Percentiles rank a stretch among this genome's conserved stretches.
Evolutionary conservation across 2,888 invertebrate genomes (phyloP).

Genomic region (Athrips mouffetella): DNA sequence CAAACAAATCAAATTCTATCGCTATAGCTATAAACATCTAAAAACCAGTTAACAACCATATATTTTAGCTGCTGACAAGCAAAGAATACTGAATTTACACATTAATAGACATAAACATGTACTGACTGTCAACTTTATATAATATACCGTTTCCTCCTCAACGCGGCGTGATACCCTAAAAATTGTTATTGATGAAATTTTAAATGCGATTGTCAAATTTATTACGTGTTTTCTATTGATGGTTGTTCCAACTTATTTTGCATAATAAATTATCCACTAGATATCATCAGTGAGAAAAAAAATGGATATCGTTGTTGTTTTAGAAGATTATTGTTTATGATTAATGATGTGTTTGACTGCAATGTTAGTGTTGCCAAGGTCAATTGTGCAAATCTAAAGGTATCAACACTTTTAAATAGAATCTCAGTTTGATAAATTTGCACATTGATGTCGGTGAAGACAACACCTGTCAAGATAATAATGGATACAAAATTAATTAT

Average conservation of each 20-base stretch:
- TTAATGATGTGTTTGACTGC: neutral
- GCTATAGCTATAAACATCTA: conserved; percentile 29
- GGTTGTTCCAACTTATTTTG: conserved; percentile 21
- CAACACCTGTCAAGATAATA: too few relatives aligned
- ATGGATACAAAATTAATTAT: too few relatives aligned
- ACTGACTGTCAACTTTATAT: conserved; percentile 43
- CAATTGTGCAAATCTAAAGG: neutral
- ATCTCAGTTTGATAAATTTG: too few relatives aligned
- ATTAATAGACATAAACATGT: conserved; percentile 53
- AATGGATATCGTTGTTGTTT: neutral
- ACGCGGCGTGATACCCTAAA: conserved; percentile 27
- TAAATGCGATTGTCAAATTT: conserved; percentile 38
- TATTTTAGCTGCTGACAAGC: conserved; percentile 17
- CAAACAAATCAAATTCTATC: conserved; percentile 36
- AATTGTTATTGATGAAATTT: conserved; percentile 38
- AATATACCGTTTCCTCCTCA: conserved; percentile 40
- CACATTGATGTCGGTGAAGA: too few relatives aligned
- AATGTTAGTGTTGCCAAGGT: neutral
- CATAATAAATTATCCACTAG: conserved; percentile 17
- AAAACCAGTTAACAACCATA: conserved; percentile 32
- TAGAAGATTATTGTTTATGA: conserved; percentile 6
- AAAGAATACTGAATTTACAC: conserved; percentile 41
- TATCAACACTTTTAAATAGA: neutral
- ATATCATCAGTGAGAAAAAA: neutral
- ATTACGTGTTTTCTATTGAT: conserved; percentile 28